Conservation (phyloP, 2,113 vertebrate species). For the Myanophis thanlyinensis region DNA sequence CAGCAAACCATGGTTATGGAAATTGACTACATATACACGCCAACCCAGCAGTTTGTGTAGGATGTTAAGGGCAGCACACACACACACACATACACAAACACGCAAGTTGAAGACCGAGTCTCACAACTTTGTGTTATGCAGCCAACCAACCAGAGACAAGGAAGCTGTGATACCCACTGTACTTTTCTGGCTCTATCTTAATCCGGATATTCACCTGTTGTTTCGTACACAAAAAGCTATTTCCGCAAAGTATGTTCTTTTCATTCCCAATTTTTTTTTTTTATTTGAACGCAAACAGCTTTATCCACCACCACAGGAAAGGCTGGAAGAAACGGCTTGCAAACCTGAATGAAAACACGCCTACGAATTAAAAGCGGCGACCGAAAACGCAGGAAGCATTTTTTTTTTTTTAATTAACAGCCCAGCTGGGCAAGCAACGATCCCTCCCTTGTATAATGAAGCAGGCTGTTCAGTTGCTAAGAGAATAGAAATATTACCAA, state of each 20-base stretch:
- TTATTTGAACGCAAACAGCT: neutral
- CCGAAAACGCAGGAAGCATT: neutral
- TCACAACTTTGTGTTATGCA: neutral
- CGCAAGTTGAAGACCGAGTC: neutral
- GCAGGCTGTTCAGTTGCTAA: neutral
- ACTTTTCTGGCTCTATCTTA: fast-evolving
- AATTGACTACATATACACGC: neutral
- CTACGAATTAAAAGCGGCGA: neutral
- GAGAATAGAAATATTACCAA: neutral
- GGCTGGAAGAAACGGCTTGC: neutral
- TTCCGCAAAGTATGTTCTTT: neutral
- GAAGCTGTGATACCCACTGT: neutral
- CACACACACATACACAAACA: neutral
- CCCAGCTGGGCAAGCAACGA: too few species aligned
- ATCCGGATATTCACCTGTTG: neutral
- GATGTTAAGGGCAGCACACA: neutral
- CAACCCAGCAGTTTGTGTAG: neutral
- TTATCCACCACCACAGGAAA: neutral
- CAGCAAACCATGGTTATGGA: neutral
- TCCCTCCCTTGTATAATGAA: neutral
- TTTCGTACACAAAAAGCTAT: neutral
- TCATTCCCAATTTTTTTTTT: neutral
- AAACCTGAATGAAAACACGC: neutral
- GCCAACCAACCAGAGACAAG: neutral
- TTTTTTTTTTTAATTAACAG: neutral